phyloP scores from a whole-genome alignment of 2,888 invertebrate genomes.

The Ceramica pisi region DNA sequence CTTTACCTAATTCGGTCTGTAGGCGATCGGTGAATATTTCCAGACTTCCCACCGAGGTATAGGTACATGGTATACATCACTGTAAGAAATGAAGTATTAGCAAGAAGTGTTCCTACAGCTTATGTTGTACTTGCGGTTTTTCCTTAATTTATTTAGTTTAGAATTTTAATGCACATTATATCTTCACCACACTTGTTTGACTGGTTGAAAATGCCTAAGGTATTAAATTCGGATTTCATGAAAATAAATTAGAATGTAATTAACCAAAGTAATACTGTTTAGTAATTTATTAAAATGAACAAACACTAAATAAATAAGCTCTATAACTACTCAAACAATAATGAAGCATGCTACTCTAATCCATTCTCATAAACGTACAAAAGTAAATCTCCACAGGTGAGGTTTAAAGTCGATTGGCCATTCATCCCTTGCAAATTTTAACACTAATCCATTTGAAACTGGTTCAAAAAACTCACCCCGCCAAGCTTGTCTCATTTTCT shows the following conservation, averaged over 20 bases:
- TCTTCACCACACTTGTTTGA: too few relatives aligned
- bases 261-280: not conserved
- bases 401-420: conserved; percentile 2
- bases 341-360: not conserved
- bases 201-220: too few relatives aligned
- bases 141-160: not conserved
- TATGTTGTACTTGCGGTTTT: not conserved
- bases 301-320: not conserved
- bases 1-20: too few relatives aligned
- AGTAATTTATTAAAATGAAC: not conserved
- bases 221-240: too few relatives aligned
- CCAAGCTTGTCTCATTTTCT: conserved; percentile 24
- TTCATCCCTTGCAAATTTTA: conserved; percentile 43
- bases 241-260: too few relatives aligned
- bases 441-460: conserved; percentile 35
- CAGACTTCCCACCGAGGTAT: too few relatives aligned
- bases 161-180: not conserved
- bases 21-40: too few relatives aligned
- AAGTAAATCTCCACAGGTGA: conserved; percentile 20
- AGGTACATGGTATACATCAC: too few relatives aligned
- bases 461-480: conserved; percentile 34
- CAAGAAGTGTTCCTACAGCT: not conserved
- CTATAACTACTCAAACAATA: not conserved
- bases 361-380: conserved; percentile 2
- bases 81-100: too few relatives aligned